Evolutionary conservation across 2,797 vertebrate genomes (phyloP), one percentile per base, ranked within the genome.

Genomic region (Tapirus indicus): DNA sequence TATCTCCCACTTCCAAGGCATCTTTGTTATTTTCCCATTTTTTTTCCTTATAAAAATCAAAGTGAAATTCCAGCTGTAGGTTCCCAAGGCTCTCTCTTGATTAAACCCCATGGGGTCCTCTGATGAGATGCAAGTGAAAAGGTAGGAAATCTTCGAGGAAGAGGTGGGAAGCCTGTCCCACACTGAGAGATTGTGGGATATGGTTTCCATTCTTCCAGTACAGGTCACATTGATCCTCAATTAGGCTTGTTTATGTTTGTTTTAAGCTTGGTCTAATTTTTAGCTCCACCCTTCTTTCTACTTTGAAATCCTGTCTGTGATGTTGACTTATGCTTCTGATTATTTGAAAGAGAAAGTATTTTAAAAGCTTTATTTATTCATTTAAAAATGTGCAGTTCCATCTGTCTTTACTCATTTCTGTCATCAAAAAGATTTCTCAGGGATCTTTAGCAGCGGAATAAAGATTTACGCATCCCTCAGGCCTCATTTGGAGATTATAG

Each of bases 391-490:
- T 79, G 16, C 74, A 52, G 0, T 32, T 60, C 0, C 11, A 3
- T 87, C 93, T 79, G 82, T 32, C 32, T 95, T 18, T 27, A 94
- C 75, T 54, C 80, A 89, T 97, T 62, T 47, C n/a, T 35, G 11
- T 88, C 83, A 27, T 88, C 80, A 97, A 74, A 94, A 95, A 92
- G 1, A 79, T 56, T 21, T 91, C 82, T 71, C 25, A 69, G 86
- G 32, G 52, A 94, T 88, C 62, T 89, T 91, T 47, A 96, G 9
- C 4, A 17, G 64, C 1, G n/a, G 56, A 27, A 96, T 80, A 91
- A 58, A 96, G 60, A 97, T 64, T 89, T 95, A 96, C 84, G 75
- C 25, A 12, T 92, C 86, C 72, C 79, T 92, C 47, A 66, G 92
- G 85, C 71, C 68, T 94, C 80, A 95, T 90, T 79, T 96, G 25